phyloP scores from a whole-genome alignment of 2,113 vertebrate genomes.

The Edolisoma coerulescens region DNA sequence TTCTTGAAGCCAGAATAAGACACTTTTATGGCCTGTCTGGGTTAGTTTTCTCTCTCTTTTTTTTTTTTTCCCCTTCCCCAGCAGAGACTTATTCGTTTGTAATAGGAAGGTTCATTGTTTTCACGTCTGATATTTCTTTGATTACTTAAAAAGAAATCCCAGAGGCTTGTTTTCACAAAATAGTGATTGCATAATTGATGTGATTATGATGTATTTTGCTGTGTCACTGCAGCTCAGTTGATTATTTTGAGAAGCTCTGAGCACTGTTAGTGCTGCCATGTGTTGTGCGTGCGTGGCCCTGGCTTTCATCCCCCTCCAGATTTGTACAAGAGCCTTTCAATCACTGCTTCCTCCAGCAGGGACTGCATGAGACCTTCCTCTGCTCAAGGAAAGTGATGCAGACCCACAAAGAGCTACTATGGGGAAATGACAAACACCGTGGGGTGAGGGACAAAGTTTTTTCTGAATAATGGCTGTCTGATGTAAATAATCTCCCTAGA shows the following conservation, averaged over 20 bases:
- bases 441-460: not conserved
- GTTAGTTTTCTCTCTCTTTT: not conserved
- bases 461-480: not conserved
- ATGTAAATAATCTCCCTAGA: not conserved
- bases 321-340: not conserved
- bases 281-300: not conserved
- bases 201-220: slow-evolving; percentile 55
- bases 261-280: not conserved
- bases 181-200: slow-evolving; percentile 57
- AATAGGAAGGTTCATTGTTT: slow-evolving; percentile 54
- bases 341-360: not conserved
- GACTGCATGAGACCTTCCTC: not conserved
- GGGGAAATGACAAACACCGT: not conserved
- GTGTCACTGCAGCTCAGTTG: slow-evolving; percentile 33
- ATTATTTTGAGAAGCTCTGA: slow-evolving; percentile 54
- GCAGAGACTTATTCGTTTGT: not conserved
- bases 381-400: not conserved
- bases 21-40: not conserved
- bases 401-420: not conserved
- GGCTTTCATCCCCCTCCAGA: not conserved
- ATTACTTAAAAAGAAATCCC: slow-evolving; percentile 63
- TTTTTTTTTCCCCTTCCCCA: not conserved
- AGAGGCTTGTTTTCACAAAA: slow-evolving; percentile 62
- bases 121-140: slow-evolving; percentile 47
- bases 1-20: not conserved